Conservation (phyloP, 2,113 vertebrate genomes). For the Pelmatolapia mariae region DNA sequence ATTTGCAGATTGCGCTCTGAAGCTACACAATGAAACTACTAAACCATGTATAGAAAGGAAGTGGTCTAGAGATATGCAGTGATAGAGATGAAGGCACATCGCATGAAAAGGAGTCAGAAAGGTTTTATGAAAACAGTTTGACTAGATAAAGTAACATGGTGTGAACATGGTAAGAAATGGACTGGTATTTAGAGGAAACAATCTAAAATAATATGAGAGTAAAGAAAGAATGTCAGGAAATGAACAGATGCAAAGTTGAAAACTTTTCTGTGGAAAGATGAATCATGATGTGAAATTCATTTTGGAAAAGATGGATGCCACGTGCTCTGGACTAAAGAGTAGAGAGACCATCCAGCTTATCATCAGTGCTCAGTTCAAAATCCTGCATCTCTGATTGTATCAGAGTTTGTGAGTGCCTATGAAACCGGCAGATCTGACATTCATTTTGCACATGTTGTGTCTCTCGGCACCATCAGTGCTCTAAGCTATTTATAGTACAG, state of each 20-base stretch:
- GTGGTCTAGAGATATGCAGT: background rate
- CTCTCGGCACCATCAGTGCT: background rate
- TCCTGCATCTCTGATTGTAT: too few species aligned
- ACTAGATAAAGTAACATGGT: accelerated
- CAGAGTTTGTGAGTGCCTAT: too few species aligned
- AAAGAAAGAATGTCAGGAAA: background rate
- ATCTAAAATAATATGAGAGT: background rate
- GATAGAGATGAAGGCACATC: background rate
- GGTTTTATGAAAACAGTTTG: background rate
- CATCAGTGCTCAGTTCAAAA: too few species aligned
- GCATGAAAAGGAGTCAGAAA: background rate
- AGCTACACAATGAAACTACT: background rate
- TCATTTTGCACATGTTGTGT: background rate
- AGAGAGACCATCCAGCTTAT: too few species aligned
- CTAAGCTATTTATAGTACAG: accelerated
- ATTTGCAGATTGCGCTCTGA: background rate
- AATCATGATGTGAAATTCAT: background rate
- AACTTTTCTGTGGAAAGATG: background rate
- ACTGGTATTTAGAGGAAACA: accelerated
- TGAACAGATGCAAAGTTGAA: background rate
- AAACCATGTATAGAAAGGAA: background rate
- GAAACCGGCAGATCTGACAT: accelerated
- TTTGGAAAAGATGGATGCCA: background rate
- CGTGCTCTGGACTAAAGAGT: accelerated
- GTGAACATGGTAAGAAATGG: background rate